A percentile compares a stretch with the other conserved stretches of the same genome.
Evolutionary conservation across 2,113 vertebrate species (phyloP).

Genomic region (Burhinus oedicnemus): DNA sequence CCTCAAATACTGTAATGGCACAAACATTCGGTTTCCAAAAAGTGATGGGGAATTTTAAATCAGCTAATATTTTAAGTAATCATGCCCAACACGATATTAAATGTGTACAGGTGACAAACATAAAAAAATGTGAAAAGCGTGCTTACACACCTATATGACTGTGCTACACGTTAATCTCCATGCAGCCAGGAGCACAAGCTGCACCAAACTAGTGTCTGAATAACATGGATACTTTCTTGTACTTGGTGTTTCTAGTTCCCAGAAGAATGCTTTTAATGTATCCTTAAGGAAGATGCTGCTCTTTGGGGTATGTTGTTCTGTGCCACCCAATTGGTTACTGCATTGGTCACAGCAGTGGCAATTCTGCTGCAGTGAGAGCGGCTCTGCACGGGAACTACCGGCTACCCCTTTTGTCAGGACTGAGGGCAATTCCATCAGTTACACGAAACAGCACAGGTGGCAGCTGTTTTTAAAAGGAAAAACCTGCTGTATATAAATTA

Average conservation of each 20-base stretch:
- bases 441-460: not conserved
- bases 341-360: not conserved
- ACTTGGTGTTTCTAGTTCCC: not conserved
- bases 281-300: not conserved
- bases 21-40: not conserved
- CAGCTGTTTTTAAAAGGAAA: not conserved
- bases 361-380: not conserved
- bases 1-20: not conserved
- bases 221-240: not conserved
- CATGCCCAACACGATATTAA: not conserved
- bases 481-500: not conserved
- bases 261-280: not conserved
- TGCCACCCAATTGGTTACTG: fast-evolving
- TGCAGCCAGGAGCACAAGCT: not conserved
- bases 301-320: not conserved
- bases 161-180: not conserved
- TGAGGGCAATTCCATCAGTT: not conserved
- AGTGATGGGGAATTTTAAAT: not conserved
- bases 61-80: not conserved
- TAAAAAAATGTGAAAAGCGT: not conserved
- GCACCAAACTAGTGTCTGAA: not conserved
- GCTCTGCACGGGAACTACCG: not conserved
- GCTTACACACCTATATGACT: fast-evolving
- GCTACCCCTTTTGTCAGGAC: not conserved
- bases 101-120: not conserved